Percentiles rank a stretch among this genome's conserved stretches.
phyloP scores from a whole-genome alignment of 2,888 invertebrate species.

The Lathronympha strigana region DNA sequence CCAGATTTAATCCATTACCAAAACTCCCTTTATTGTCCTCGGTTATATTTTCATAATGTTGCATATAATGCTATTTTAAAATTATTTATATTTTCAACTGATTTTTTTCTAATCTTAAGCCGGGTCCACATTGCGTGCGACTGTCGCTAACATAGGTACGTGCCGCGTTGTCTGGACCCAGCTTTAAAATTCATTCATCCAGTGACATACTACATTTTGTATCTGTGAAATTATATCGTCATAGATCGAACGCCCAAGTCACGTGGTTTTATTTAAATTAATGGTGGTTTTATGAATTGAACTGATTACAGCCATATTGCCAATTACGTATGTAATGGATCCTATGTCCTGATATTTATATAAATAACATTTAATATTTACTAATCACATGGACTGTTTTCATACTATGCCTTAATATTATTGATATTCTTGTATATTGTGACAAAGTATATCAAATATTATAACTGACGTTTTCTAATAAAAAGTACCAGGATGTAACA shows the following conservation, averaged over 20 bases:
- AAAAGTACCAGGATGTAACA: neutral
- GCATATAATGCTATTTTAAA: constrained; percentile 13
- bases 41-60: constrained; percentile 35
- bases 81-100: constrained; percentile 19
- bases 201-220: too few species aligned
- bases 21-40: constrained; percentile 44
- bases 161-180: too few species aligned
- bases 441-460: constrained; percentile 16
- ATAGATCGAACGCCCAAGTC: too few species aligned
- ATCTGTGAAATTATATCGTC: too few species aligned
- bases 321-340: neutral
- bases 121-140: too few species aligned
- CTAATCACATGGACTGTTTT: constrained; percentile 25
- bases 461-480: neutral
- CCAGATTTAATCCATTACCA: constrained; percentile 40
- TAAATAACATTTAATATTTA: constrained; percentile 10
- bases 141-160: too few species aligned
- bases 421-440: neutral
- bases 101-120: too few species aligned
- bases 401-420: constrained; percentile 3
- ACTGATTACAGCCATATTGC: too few species aligned
- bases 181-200: too few species aligned
- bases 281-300: too few species aligned
- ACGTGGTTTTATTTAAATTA: too few species aligned
- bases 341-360: constrained; percentile 18